Evolutionary conservation across 2,113 vertebrate genomes (phyloP), one percentile per base, ranked within the genome.

Genomic region (Macaca mulatta): DNA sequence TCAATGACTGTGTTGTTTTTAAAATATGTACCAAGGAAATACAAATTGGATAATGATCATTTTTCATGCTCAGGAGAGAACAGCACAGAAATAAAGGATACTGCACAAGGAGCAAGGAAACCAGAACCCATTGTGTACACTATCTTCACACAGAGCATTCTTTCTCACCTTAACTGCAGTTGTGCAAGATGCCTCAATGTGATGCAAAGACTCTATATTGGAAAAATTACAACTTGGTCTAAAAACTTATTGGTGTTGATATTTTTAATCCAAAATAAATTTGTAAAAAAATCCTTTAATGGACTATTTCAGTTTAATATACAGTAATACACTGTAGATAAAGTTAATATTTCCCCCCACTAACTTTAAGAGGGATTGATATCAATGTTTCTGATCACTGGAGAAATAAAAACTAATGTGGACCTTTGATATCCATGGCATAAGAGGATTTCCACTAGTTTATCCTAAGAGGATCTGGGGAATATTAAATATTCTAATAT

Each of bases 1-100:
- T 99, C 98, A 98, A 98, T 98, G 98, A 98, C 98, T 98, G 96
- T 98, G 98, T 97, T 98, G 98, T 96, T 97, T 97, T 98, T 98
- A 98, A 99, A 99, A 99, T 99, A 98, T 98, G 98, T 99, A 98
- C 98, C 98, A 99, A 98, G 98, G 99, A 99, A 99, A 99, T 99
- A 99, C 98, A 99, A 99, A 99, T 97, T 98, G 97, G 98, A 98
- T 98, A 98, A 89, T 97, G 98, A 97, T 97, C 97, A 98, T 96
- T 98, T 87, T 98, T 98, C 99, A 99, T 99, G 99, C 99, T 99
- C 97, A 93, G 98, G 98, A 98, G 97, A 98, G 98, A 98, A 98
- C 98, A 98, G 98, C 98, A 99, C 98, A 72, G 97, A 98, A 99
- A 98, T 98, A 97, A 98, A 97, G 98, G 96, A 95, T 96, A 97